phyloP scores from a whole-genome alignment of 2,113 vertebrate genomes.

The Lophura nycthemera region DNA sequence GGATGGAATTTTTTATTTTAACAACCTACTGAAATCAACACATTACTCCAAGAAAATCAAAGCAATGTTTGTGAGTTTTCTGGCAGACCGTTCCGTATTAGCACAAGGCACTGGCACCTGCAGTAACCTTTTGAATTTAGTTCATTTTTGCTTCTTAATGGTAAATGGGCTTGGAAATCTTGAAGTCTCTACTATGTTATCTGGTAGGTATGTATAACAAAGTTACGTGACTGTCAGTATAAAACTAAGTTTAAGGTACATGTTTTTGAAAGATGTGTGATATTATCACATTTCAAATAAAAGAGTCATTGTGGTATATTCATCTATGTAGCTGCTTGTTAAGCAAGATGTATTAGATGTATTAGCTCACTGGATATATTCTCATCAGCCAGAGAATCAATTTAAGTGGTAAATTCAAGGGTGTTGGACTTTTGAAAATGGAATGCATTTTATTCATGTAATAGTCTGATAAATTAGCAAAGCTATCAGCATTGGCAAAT shows the following conservation, averaged over 20 bases:
- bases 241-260: background rate
- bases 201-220: background rate
- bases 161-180: background rate
- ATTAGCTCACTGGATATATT: background rate
- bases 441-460: background rate
- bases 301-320: background rate
- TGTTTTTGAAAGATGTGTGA: background rate
- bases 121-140: background rate
- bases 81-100: background rate
- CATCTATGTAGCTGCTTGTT: background rate
- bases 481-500: background rate
- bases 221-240: background rate
- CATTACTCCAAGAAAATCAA: background rate
- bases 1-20: background rate
- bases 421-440: slow-evolving; percentile 3
- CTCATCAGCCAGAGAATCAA: background rate
- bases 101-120: background rate
- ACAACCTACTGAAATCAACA: background rate
- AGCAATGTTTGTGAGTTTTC: background rate
- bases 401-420: slow-evolving; percentile 23
- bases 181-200: background rate
- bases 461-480: slow-evolving; percentile 4
- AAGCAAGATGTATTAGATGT: background rate
- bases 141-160: background rate
- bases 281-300: background rate